phyloP scores from a whole-genome alignment of 2,888 invertebrate species.

The Plagodis pulveraria region DNA sequence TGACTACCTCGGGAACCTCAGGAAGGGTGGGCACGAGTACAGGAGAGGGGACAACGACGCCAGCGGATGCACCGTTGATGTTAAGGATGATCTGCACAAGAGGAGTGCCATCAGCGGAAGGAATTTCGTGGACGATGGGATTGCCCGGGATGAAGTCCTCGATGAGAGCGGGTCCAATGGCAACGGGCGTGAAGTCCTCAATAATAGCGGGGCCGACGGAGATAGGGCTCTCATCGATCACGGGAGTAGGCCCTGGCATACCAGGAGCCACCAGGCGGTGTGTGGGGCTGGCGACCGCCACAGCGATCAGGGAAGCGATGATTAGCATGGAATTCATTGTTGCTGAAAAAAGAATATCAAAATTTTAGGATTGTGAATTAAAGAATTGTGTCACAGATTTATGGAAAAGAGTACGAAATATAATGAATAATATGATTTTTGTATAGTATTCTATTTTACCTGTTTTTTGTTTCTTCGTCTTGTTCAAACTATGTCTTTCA shows the following conservation, averaged over 20 bases:
- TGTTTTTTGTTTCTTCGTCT: constrained; percentile 38
- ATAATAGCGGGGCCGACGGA: constrained; percentile 31
- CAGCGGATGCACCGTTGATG: constrained; percentile 40
- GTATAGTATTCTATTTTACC: constrained; percentile 18
- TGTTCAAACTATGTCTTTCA: constrained; percentile 39
- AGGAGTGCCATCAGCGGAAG: constrained; percentile 35
- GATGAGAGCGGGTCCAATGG: constrained; percentile 33
- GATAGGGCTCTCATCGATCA: constrained; percentile 21
- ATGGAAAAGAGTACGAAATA: neutral
- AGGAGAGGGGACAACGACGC: constrained; percentile 29
- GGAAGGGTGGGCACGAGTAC: constrained; percentile 29
- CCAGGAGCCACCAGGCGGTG: constrained; percentile 36
- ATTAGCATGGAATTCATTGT: constrained; percentile 53
- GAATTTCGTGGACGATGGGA: constrained; percentile 32
- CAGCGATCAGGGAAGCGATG: constrained; percentile 47
- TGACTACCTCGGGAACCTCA: constrained; percentile 7
- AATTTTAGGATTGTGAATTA: neutral
- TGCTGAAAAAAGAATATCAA: constrained; percentile 30
- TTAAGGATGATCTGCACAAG: constrained; percentile 55
- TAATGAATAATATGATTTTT: neutral
- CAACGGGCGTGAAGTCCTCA: constrained; percentile 24
- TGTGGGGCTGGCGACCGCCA: constrained; percentile 50
- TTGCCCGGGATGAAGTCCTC: constrained; percentile 29
- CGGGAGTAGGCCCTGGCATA: constrained; percentile 34
- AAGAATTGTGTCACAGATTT: neutral